phyloP scores from a whole-genome alignment of 37 sponge, comb jelly and placozoan genomes.

The Ephydatia muelleri region DNA sequence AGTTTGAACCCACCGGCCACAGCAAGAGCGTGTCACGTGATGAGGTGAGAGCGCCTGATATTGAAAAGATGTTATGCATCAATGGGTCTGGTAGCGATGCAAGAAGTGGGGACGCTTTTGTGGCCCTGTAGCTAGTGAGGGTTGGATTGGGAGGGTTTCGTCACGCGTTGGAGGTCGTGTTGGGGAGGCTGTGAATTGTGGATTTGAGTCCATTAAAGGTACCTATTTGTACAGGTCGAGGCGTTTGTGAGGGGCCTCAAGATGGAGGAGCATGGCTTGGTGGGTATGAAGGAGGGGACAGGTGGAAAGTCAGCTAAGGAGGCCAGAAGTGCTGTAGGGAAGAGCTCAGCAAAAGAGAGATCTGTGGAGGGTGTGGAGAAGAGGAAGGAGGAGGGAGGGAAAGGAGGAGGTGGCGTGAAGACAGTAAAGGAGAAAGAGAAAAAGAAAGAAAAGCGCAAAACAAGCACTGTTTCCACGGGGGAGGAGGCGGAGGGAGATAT shows the following conservation, averaged over 20 bases:
- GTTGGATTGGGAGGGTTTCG: no score
- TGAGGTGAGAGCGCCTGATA: constrained; percentile 5
- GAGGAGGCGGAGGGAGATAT: constrained; percentile 13
- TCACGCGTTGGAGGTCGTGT: no score
- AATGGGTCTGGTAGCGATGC: not conserved
- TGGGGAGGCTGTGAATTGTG: no score
- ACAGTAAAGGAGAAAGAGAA: not conserved
- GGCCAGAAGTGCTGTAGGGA: not conserved
- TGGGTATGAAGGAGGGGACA: no score
- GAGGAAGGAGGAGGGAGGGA: constrained; percentile 10
- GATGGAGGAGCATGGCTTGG: no score
- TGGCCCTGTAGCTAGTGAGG: no score
- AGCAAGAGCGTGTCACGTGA: not conserved
- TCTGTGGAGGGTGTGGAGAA: not conserved
- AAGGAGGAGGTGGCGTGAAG: not conserved
- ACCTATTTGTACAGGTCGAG: no score
- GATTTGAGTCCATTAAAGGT: no score
- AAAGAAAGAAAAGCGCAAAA: not conserved
- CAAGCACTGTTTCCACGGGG: not conserved
- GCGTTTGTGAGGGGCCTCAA: no score
- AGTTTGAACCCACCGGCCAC: constrained; percentile 8
- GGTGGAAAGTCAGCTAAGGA: not conserved
- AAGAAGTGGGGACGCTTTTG: no score
- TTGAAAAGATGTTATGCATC: not conserved
- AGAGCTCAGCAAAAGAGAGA: not conserved